phyloP scores from a whole-genome alignment of 1,140 invertebrate species.

The Aradophagus sp. region DNA sequence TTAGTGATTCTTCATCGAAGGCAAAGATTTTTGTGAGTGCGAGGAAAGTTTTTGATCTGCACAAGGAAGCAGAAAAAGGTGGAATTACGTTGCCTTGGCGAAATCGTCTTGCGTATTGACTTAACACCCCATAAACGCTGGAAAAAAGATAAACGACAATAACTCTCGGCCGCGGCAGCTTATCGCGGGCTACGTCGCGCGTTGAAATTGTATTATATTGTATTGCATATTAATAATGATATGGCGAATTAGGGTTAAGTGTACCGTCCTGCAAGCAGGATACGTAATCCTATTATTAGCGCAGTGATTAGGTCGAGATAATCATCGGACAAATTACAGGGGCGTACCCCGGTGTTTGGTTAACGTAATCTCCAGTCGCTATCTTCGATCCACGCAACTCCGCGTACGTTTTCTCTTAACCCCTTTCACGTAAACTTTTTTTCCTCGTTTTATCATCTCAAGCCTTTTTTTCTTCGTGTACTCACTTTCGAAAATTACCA shows the following conservation, averaged over 20 bases:
- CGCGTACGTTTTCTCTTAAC: constrained; percentile 50
- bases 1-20: no score
- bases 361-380: constrained; percentile 61
- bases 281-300: constrained; percentile 62
- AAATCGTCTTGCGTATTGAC: constrained; percentile 13
- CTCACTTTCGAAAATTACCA: no score
- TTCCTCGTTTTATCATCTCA: no score
- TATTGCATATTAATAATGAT: constrained; percentile 63
- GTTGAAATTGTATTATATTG: constrained; percentile 60
- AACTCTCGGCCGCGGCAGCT: constrained; percentile 41
- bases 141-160: constrained; percentile 16
- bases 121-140: constrained; percentile 29
- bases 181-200: constrained; percentile 40
- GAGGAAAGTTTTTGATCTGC: no score
- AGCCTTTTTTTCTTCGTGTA: no score
- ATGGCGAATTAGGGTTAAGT: constrained; percentile 63
- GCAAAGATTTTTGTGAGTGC: no score
- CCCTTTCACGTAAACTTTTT: constrained; percentile 34
- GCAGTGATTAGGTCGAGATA: constrained; percentile 59
- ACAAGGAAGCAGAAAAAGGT: no score
- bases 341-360: constrained; percentile 61
- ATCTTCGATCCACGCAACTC: constrained; percentile 53
- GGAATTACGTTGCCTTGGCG: no score
- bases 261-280: constrained; percentile 57
- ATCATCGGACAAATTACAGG: constrained; percentile 59